Base-by-base conservation (phyloP, 2,888 invertebrate genomes). In the Hirudinaria manillensis region DNA sequence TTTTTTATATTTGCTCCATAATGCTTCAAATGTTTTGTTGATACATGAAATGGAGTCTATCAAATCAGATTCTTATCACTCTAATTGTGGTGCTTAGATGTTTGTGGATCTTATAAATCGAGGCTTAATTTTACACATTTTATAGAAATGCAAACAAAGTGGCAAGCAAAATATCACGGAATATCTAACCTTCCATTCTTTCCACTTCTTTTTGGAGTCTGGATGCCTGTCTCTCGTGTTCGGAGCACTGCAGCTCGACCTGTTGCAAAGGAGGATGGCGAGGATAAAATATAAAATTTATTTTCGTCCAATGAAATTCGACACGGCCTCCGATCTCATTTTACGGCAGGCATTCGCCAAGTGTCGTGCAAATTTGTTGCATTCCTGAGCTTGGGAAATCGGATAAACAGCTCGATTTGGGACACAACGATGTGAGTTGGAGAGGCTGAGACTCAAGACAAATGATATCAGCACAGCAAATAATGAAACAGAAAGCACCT, bases 191-290 rank as follows among this genome's bases (percentile, higher is more conserved):
- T 61, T 74, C 74, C 21, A 74, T 36, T 61, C 66, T 61, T 34
- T 38, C 66, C 24, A 74, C 66, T 66, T 74, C 74, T 45, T 56
- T 61, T 29, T 74, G 65, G 13, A 74, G 67, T 66, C 29, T 74
- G n/a, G 34, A 38, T 6, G 66, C 32, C 19, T 66, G 61, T 27
- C 74, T 65, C 65, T 74, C 74, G 32, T 45, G 45, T 45, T 74
- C 74, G 10, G 74, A 66, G 24, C 65, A 53, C 34, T 32, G 51
- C 19, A 24, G 27, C 27, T 74, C 74, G 3, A 27, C 38, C 74
- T 74, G 29, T 36, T 61, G 45, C 10, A 45, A 16, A 45, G 45
- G 16, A 45, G 10, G 32, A 3, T 3, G 27, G 45, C 29, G 32
- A 36, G 32, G 27, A 36, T 2, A 21, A 70, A 70, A 32, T 70